Percentiles rank a stretch among this genome's conserved stretches.
These are phyloP conservation scores for Hipparchia semele DNA, from an alignment of 2,888 invertebrate species.

Conservation along the genomic window DNA sequence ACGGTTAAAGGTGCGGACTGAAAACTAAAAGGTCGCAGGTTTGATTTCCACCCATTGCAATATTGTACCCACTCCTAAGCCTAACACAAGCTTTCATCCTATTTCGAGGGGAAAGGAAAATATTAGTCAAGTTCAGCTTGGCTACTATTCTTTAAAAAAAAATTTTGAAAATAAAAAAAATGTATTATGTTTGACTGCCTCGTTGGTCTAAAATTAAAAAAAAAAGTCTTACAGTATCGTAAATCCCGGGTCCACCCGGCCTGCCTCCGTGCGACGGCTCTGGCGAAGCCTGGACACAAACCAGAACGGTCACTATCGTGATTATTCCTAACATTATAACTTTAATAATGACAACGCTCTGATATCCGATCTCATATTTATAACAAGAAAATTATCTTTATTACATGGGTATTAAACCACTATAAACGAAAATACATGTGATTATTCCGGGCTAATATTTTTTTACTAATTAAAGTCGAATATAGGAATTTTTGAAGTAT, in stretches of 20 bases:
- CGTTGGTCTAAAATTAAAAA: too few species aligned
- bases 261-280: neutral
- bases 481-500: neutral
- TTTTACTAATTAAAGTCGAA: neutral
- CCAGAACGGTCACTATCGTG: conserved; percentile 27
- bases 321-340: conserved; percentile 35
- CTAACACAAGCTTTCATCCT: too few species aligned
- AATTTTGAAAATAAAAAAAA: too few species aligned
- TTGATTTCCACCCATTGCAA: too few species aligned
- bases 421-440: neutral
- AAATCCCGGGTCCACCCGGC: conserved; percentile 2
- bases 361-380: conserved; percentile 29
- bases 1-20: too few species aligned
- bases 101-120: too few species aligned
- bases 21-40: too few species aligned
- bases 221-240: conserved; percentile 11
- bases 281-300: conserved; percentile 29
- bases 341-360: conserved; percentile 30
- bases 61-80: too few species aligned
- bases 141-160: too few species aligned
- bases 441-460: neutral
- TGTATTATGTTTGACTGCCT: too few species aligned
- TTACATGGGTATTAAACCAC: conserved; percentile 16
- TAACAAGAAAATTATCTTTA: conserved; percentile 36
- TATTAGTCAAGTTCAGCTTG: too few species aligned